These are phyloP conservation scores for Steromphala cineraria DNA, from an alignment of 2,888 invertebrate species.

Conservation along the genomic window DNA sequence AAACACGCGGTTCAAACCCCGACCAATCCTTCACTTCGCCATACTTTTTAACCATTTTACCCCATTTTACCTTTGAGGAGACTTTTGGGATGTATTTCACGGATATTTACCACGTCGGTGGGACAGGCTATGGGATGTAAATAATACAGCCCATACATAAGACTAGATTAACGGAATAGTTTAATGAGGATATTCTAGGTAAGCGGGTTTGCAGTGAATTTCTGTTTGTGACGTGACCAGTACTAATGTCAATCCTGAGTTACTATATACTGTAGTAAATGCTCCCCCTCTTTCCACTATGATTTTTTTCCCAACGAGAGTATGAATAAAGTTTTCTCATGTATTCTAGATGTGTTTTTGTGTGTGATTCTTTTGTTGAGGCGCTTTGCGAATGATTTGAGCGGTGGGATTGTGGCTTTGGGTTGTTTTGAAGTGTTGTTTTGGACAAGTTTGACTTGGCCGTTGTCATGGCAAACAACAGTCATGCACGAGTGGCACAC, in stretches of 20 bases:
- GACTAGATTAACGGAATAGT: neutral
- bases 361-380: neutral
- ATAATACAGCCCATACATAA: too few species aligned
- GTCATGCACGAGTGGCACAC: too few species aligned
- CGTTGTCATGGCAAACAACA: too few species aligned
- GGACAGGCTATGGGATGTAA: too few species aligned
- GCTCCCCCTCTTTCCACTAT: neutral
- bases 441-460: neutral
- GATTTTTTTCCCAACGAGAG: too few species aligned
- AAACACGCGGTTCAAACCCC: neutral
- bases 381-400: conserved; percentile 16
- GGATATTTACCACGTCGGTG: neutral
- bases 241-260: neutral
- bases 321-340: conserved; percentile 13
- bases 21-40: neutral
- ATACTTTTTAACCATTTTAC: neutral
- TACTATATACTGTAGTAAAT: neutral
- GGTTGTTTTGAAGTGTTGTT: neutral
- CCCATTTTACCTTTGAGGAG: neutral
- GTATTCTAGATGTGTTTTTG: conserved; percentile 8
- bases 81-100: neutral
- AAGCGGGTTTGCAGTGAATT: conserved; percentile 3
- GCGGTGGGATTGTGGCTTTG: neutral
- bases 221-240: conserved; percentile 7
- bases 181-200: neutral